Conservation (phyloP, 2,888 invertebrate genomes). For the Leistus spinibarbis region DNA sequence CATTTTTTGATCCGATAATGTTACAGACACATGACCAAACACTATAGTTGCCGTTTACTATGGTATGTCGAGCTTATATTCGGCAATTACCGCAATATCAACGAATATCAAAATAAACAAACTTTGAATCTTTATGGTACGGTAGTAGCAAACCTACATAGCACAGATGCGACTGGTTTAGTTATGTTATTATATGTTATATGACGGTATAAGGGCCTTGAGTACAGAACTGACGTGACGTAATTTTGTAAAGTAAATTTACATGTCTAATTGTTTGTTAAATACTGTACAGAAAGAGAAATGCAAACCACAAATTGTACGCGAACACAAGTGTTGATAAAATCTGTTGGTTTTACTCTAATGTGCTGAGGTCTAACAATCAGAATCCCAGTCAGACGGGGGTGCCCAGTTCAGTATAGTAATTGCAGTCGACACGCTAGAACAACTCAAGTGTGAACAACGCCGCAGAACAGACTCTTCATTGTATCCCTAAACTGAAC, state of each 20-base stretch:
- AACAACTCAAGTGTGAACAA: conserved; percentile 17
- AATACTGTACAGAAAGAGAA: not conserved
- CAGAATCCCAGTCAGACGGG: not conserved
- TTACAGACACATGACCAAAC: too few species aligned
- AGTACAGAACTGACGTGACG: not conserved
- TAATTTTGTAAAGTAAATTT: not conserved
- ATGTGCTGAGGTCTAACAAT: conserved; percentile 22
- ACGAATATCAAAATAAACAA: too few species aligned
- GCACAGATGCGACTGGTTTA: too few species aligned
- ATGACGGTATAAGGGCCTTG: too few species aligned
- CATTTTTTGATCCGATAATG: too few species aligned
- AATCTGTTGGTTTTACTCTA: conserved; percentile 17
- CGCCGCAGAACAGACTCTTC: conserved; percentile 22
- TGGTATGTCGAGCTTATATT: too few species aligned
- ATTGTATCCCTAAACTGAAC: conserved; percentile 30
- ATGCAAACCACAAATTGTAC: not conserved
- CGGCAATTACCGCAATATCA: too few species aligned
- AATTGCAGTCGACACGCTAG: conserved; percentile 22
- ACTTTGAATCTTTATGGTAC: too few species aligned
- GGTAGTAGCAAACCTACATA: too few species aligned
- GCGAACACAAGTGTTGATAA: conserved; percentile 6
- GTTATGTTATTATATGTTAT: too few species aligned
- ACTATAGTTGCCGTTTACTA: too few species aligned
- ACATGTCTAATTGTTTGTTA: not conserved
- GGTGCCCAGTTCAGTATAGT: conserved; percentile 7